Base-by-base conservation (phyloP, 2,888 invertebrate genomes). In the Amiota minor region DNA sequence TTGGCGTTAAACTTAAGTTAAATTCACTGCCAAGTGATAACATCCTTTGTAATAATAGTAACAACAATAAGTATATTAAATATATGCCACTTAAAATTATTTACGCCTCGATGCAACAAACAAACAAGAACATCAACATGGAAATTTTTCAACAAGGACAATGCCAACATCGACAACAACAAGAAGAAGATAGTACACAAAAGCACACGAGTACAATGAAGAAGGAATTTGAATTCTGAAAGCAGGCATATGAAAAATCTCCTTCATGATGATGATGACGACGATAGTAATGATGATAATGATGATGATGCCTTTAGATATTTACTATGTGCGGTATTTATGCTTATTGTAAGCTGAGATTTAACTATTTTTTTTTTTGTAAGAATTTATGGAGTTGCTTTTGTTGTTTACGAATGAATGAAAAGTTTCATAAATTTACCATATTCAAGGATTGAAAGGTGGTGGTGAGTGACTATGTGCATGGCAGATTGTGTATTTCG, bases 31-130 rank as follows among this genome's bases (percentile, higher is more conserved):
- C 45, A 12, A 62, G 65, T 12, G 12, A 65, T 18, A 65, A 65
- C 47, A 64, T 16, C 23, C 59, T 12, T n/a, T 46, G 35, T 20
- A 62, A 23, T 4, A 56, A 20, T 23, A 20, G 23, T 18, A 8
- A n/a, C 20, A 59, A 59, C 2, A 62, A 62, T 45, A 62, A 45
- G 3, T 35, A 53, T 0, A 9, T 9, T 35, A 47, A 46, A 46
- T 47, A 20, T 8, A 65, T 65, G 65, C 47, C 65, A 65, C 49
- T 65, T 65, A 18, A 65, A 65, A 65, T 65, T 65, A 65, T 65
- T 65, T 35, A 65, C 65, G 65, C 65, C 16, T 35, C 49, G 47
- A 10, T 35, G 35, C 65, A 65, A 65, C 62, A 65, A 49, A 12
- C 64, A 64, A 45, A 59, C 20, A 18, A 59, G 20, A 18, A 59